Evolutionary conservation across 1,140 invertebrate genomes (phyloP).

Genomic region (Branchinecta lindahli): DNA sequence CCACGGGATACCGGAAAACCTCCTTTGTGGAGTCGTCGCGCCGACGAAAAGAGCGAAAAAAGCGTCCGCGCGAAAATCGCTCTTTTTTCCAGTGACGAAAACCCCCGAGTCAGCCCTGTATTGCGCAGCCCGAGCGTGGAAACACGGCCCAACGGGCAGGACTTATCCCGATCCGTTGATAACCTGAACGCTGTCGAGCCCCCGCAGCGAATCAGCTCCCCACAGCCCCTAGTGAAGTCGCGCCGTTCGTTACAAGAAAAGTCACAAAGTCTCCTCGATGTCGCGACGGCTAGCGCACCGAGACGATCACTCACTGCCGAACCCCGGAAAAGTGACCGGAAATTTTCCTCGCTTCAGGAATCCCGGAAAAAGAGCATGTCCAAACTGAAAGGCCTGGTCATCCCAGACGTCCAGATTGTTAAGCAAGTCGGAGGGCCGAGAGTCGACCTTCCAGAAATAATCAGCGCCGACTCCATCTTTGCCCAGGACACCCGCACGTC

Average conservation of each 20-base stretch:
- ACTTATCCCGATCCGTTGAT: conserved; percentile 15
- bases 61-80: conserved; percentile 73
- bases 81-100: conserved; percentile 50
- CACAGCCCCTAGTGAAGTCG: background rate
- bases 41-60: conserved; percentile 52
- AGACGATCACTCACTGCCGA: background rate
- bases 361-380: conserved; percentile 60
- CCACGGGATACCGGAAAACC: conserved; percentile 31
- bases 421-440: conserved; percentile 33
- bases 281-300: conserved; percentile 26
- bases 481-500: background rate
- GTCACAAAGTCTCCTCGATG: conserved; percentile 35
- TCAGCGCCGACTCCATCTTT: conserved; percentile 41
- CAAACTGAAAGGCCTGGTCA: conserved; percentile 65
- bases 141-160: background rate
- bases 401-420: conserved; percentile 51
- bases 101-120: background rate
- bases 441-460: conserved; percentile 52
- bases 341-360: conserved; percentile 44
- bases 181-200: conserved; percentile 10
- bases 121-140: background rate
- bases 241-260: conserved; percentile 22
- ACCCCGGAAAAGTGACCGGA: conserved; percentile 19
- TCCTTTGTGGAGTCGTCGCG: conserved; percentile 12
- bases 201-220: background rate